Evolutionary conservation across 2,888 invertebrate genomes (phyloP).

Genomic region (Cinara cedri): DNA sequence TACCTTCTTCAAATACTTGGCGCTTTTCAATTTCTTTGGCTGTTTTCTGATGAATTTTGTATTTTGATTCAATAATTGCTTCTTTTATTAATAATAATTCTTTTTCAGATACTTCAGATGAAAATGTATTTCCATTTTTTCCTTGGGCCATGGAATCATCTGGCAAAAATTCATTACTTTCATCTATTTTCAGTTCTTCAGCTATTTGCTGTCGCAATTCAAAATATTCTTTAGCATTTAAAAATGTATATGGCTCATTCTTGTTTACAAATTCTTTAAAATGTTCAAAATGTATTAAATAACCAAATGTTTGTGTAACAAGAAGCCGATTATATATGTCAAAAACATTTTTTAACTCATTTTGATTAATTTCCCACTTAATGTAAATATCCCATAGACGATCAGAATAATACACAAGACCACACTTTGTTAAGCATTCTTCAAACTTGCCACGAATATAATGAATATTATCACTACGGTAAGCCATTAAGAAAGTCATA

Average conservation of each 20-base stretch:
- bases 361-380: slow-evolving; percentile 91
- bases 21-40: slow-evolving; percentile 86
- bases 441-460: slow-evolving; percentile 84
- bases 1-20: slow-evolving; percentile 94
- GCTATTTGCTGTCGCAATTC: slow-evolving; percentile 79
- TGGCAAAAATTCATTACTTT: slow-evolving; percentile 57
- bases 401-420: slow-evolving; percentile 89
- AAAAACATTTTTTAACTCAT: slow-evolving; percentile 78
- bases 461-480: slow-evolving; percentile 76
- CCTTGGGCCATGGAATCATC: slow-evolving; percentile 64
- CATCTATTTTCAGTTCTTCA: slow-evolving; percentile 64
- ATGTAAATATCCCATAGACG: slow-evolving; percentile 96
- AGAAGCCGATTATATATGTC: slow-evolving; percentile 87
- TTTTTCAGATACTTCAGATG: slow-evolving; percentile 68
- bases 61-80: slow-evolving; percentile 80
- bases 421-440: slow-evolving; percentile 83
- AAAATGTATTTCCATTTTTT: slow-evolving; percentile 60
- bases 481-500: slow-evolving; percentile 82
- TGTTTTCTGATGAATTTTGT: slow-evolving; percentile 83
- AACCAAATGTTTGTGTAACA: slow-evolving; percentile 88
- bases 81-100: slow-evolving; percentile 85
- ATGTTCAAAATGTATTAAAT: slow-evolving; percentile 90
- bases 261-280: slow-evolving; percentile 88
- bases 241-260: slow-evolving; percentile 80
- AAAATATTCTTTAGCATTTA: slow-evolving; percentile 82